A percentile compares a stretch with the other conserved stretches of the same genome.
These are phyloP conservation scores for Drosophila varians DNA, from an alignment of 1,140 invertebrate genomes.

Conservation along the genomic window DNA sequence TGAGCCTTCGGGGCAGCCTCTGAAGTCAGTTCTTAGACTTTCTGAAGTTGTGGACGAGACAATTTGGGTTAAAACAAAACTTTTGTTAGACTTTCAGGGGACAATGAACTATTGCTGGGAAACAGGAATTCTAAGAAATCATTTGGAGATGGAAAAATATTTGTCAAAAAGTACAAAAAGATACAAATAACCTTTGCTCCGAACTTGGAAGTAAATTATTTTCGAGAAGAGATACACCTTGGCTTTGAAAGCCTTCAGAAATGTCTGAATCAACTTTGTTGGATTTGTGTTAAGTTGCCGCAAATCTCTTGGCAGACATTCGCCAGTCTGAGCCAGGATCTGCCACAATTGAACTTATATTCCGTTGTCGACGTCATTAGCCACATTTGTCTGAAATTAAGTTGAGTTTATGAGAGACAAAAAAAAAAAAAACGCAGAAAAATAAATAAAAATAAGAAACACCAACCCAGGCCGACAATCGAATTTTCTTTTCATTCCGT, in stretches of 20 bases:
- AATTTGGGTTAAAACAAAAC: slow-evolving; percentile 19
- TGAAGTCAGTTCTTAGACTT: slow-evolving; percentile 23
- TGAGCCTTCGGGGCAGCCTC: slow-evolving; percentile 26
- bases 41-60: slow-evolving; percentile 14
- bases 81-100: slow-evolving; percentile 8
- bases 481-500: slow-evolving; percentile 36
- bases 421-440: too few species aligned
- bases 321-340: slow-evolving; percentile 48
- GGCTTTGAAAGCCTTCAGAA: neutral
- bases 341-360: slow-evolving; percentile 63
- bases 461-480: slow-evolving; percentile 25
- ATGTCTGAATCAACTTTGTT: slow-evolving; percentile 27
- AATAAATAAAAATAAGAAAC: neutral
- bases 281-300: slow-evolving; percentile 38
- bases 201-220: neutral
- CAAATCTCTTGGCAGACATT: slow-evolving; percentile 46
- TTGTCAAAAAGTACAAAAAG: neutral
- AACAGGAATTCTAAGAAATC: neutral
- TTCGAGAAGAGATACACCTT: neutral
- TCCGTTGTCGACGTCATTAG: slow-evolving; percentile 65
- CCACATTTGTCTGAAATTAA: slow-evolving; percentile 75
- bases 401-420: slow-evolving; percentile 70
- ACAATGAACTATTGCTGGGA: slow-evolving; percentile 2
- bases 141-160: neutral
- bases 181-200: too few species aligned